Base-by-base conservation (phyloP, 2,113 vertebrate species). In the Sprattus sprattus region DNA sequence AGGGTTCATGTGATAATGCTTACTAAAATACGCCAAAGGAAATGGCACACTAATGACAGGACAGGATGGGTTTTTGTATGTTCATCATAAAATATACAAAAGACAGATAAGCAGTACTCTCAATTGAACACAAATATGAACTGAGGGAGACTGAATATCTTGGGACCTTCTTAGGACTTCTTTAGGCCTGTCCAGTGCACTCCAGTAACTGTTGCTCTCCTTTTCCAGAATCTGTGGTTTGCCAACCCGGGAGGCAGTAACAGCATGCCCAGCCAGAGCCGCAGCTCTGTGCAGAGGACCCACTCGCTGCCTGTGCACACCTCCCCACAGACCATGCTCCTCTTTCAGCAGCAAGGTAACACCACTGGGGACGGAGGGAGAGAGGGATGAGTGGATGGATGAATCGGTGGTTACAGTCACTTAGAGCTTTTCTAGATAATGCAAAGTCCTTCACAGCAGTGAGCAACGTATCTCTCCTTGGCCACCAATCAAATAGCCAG, bases 281-380 rank as follows among this genome's bases (percentile, higher is more conserved):
- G 97, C 87, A 98, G 97, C 92, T 97, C 97, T 0, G 97, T 98
- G 89, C 97, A 98, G 92, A 96, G 97, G 83, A 98, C 97, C 45
- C 97, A 98, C 92, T 98, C 97, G 0, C 96, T 98, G 82, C 97
- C 97, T n/a, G 97, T 98, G 88, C 97, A 98, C 93, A 98, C 97
- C 0, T 97, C 97, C 60, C 97, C 97, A 47, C 97, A 98, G 93
- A 97, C 97, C 92, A 96, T 98, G 95, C 96, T 98, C 89, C 96
- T 97, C 95, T 98, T 98, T 93, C 97, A 97, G 92, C 95, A 96
- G 88, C 96, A 96, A 95, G 97, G 97, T 98, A 71, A 71, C 64
- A 10, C 6, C 2, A 11, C 25, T 11, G 10, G 13, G 64, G 64
- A 71, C 7, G 64, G 64, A 28, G 1, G n/a, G 64, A 25, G 11